These are phyloP conservation scores for Zhengitettix transpicula DNA, from an alignment of 2,888 invertebrate genomes.

Conservation along the genomic window DNA sequence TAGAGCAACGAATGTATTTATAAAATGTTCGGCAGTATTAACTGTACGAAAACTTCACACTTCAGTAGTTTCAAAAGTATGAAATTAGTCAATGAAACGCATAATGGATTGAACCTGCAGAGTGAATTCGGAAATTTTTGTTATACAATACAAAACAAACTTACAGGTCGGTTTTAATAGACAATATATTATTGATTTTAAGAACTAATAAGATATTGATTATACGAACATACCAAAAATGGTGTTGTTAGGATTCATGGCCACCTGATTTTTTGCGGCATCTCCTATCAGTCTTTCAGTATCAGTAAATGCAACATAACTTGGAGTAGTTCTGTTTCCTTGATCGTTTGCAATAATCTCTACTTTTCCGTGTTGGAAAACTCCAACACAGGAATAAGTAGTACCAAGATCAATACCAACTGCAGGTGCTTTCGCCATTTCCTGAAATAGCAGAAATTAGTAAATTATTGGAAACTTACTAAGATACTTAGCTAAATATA, in stretches of 20 bases:
- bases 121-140: too few relatives aligned
- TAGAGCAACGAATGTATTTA: too few relatives aligned
- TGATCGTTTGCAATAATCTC: conserved; percentile 36
- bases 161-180: too few relatives aligned
- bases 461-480: not conserved
- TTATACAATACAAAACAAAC: too few relatives aligned
- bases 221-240: conserved; percentile 11
- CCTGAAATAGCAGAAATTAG: not conserved
- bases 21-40: too few relatives aligned
- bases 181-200: too few relatives aligned
- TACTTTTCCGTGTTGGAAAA: conserved; percentile 11
- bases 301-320: conserved; percentile 72
- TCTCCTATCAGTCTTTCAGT: conserved; percentile 43
- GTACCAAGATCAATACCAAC: conserved; percentile 46
- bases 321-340: conserved; percentile 77
- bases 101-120: too few relatives aligned
- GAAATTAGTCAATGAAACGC: too few relatives aligned
- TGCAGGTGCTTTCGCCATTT: conserved; percentile 20
- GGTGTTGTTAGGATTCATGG: conserved; percentile 12
- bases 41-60: too few relatives aligned
- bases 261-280: conserved; percentile 35
- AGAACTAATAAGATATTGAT: not conserved
- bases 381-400: conserved; percentile 43
- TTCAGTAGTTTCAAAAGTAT: too few relatives aligned
- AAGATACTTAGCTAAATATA: not conserved